Base-by-base conservation (phyloP, 2,113 vertebrate genomes). In the Budorcas taxicolor region DNA sequence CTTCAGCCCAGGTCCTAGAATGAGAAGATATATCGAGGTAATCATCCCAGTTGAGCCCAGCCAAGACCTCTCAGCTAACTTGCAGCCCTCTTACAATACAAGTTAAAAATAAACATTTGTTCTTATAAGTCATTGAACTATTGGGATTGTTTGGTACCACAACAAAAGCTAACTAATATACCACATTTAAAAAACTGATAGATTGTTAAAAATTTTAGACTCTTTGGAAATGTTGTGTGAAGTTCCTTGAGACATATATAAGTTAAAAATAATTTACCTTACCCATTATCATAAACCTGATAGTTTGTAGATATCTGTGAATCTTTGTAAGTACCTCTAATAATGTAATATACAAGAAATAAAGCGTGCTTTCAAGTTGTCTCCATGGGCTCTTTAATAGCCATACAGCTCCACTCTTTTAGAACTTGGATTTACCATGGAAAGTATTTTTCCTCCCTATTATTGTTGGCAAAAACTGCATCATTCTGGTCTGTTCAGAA, bases 401-500 rank as follows among this genome's bases (percentile, higher is more conserved):
- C 58, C n/a, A 62, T n/a, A 47, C 9, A 86, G 33, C 19, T 76
- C 81, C 17, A 62, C 13, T 88, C 62, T 95, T 55, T 52, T n/a
- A 90, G 21, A 50, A 7, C 86, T 90, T 91, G 86, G 67, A 80
- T 96, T 97, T 94, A 82, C 43, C 12, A 6, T 53, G 85, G 60
- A 95, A 96, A 97, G 25, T 57, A 88, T 71, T 95, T 96, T 93
- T 19, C 17, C 19, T 96, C 94, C 21, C 62, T 43, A 21, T 90
- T 94, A 91, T 74, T 86, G 43, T 90, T 97, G 96, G 97, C 95
- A 97, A 93, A 94, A 93, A 25, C 91, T 89, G 55, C 33, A 64
- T 93, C 55, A 84, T 55, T 93, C 88, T 95, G 91, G 60, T 78
- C 58, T 82, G 27, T 62, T 95, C 85, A 64, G 55, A 81, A 87